Evolutionary conservation across 2,113 vertebrate genomes (phyloP).

Genomic region (Sardina pilchardus): DNA sequence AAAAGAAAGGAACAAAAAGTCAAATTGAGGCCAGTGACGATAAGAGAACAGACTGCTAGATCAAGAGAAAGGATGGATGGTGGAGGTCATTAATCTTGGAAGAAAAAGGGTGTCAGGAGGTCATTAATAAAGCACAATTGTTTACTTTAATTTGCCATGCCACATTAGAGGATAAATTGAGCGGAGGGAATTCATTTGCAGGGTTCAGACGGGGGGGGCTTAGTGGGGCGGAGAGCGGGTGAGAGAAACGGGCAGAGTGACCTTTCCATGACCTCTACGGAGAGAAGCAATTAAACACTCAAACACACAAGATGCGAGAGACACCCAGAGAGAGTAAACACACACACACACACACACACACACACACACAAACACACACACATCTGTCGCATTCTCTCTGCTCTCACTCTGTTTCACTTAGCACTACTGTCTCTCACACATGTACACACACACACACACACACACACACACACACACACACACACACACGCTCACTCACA

Average conservation of each 20-base stretch:
- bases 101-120: slow-evolving; percentile 53
- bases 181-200: slow-evolving; percentile 55
- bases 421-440: background rate
- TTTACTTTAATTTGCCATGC: slow-evolving; percentile 48
- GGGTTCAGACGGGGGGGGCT: slow-evolving; percentile 49
- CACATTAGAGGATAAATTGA: slow-evolving; percentile 48
- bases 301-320: slow-evolving; percentile 20
- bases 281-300: slow-evolving; percentile 18
- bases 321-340: background rate
- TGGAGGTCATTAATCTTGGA: background rate
- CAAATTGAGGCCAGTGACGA: background rate
- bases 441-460: background rate
- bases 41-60: background rate
- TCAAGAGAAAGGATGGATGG: background rate
- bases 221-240: slow-evolving; percentile 31
- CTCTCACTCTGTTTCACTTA: slow-evolving; percentile 3
- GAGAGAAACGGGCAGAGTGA: slow-evolving; percentile 45
- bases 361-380: background rate
- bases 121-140: slow-evolving; percentile 54
- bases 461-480: background rate
- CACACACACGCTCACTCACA: background rate
- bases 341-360: background rate
- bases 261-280: slow-evolving; percentile 48
- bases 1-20: background rate
- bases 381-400: background rate